phyloP scores from a whole-genome alignment of 2,113 vertebrate genomes.

The Ageneiosus marmoratus region DNA sequence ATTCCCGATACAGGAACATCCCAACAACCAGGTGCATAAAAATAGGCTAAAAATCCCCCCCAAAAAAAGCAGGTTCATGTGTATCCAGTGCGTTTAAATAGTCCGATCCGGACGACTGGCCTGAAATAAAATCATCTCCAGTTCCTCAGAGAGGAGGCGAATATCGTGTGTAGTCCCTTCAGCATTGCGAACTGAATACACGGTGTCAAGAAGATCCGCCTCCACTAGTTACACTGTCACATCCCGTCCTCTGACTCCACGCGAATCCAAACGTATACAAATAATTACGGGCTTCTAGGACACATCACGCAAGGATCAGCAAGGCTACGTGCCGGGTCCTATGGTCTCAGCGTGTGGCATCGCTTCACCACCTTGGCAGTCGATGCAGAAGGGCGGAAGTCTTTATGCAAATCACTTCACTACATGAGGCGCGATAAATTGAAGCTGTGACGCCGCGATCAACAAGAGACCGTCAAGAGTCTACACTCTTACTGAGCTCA shows the following conservation, averaged over 20 bases:
- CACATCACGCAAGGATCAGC: constrained; percentile 15
- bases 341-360: constrained; percentile 47
- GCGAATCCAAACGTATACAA: constrained; percentile 28
- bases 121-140: constrained; percentile 60
- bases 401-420: constrained; percentile 68
- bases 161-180: constrained; percentile 58
- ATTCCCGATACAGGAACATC: constrained; percentile 12
- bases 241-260: constrained; percentile 54
- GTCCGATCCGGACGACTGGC: constrained; percentile 53
- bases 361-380: constrained; percentile 62
- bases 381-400: constrained; percentile 73
- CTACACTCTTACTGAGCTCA: neutral
- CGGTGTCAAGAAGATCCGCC: constrained; percentile 61
- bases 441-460: neutral
- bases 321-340: constrained; percentile 45
- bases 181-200: constrained; percentile 61
- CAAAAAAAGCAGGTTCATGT: neutral
- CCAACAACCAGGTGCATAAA: neutral
- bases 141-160: constrained; percentile 70
- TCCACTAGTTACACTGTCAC: constrained; percentile 62
- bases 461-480: neutral
- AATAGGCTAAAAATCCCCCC: constrained; percentile 34
- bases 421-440: constrained; percentile 5
- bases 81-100: constrained; percentile 37
- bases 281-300: neutral